Evolutionary conservation across 2,797 vertebrate genomes (phyloP).

Genomic region (Scyliorhinus canicula): DNA sequence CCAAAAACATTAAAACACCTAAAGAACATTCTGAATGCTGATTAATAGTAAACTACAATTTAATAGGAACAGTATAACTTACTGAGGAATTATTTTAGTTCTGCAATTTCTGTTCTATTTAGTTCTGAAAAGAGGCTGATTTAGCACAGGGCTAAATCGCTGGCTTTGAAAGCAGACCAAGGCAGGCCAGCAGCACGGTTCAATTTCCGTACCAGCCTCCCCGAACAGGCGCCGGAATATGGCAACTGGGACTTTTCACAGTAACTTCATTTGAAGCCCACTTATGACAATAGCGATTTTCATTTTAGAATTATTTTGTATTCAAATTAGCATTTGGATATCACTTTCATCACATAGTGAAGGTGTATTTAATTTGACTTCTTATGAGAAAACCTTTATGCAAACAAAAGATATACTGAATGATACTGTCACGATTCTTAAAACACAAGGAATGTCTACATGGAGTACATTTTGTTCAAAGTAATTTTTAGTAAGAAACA

Average conservation of each 20-base stretch:
- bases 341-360: not conserved
- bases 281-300: too few species aligned
- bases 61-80: not conserved
- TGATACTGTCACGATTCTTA: not conserved
- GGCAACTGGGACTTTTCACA: too few species aligned
- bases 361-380: not conserved
- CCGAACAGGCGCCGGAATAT: too few species aligned
- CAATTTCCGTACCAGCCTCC: too few species aligned
- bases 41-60: not conserved
- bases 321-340: not conserved
- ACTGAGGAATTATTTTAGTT: not conserved
- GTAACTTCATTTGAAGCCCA: too few species aligned
- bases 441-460: not conserved
- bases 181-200: too few species aligned
- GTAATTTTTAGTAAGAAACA: not conserved
- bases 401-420: not conserved
- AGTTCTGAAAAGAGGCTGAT: too few species aligned
- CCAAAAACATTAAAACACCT: not conserved
- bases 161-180: too few species aligned
- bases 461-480: slow-evolving; percentile 9
- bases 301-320: not conserved
- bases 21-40: not conserved
- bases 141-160: too few species aligned
- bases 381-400: not conserved
- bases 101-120: too few species aligned